Evolutionary conservation across 2,888 invertebrate species (phyloP).

Genomic region (Punctoribates punctum): DNA sequence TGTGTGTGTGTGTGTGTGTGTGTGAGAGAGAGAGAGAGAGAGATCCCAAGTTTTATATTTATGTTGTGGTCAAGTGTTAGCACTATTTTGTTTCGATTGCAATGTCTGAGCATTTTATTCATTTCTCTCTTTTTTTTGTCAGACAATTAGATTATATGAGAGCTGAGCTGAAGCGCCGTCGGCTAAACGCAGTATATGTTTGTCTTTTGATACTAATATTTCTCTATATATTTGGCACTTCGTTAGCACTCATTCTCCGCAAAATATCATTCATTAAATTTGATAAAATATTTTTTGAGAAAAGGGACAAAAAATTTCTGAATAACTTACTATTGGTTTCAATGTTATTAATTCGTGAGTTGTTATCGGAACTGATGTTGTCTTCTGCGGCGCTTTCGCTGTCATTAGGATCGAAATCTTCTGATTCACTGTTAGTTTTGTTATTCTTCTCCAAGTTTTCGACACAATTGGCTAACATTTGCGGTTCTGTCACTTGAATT

Average conservation of each 20-base stretch:
- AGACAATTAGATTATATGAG: slow-evolving; percentile 12
- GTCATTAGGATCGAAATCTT: slow-evolving; percentile 8
- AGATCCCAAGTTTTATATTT: not conserved
- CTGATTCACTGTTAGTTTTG: slow-evolving; percentile 27
- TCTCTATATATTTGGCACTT: not conserved
- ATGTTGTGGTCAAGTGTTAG: not conserved
- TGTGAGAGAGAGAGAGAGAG: not conserved
- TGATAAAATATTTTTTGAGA: not conserved
- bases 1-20: no score
- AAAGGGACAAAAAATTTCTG: not conserved
- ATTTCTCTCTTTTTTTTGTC: slow-evolving; percentile 7
- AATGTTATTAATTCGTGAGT: slow-evolving; percentile 4
- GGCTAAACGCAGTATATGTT: slow-evolving; percentile 16
- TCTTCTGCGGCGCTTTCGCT: slow-evolving; percentile 13
- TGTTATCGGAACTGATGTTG: not conserved
- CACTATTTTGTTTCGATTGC: slow-evolving; percentile 23
- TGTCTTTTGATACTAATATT: slow-evolving; percentile 30
- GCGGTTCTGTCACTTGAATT: slow-evolving; percentile 73
- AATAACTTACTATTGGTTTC: slow-evolving; percentile 8
- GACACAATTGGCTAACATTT: not conserved
- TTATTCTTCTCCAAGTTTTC: slow-evolving; percentile 36
- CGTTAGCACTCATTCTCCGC: slow-evolving; percentile 6
- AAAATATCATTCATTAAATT: not conserved
- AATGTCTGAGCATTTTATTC: not conserved
- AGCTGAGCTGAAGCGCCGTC: not conserved